phyloP scores from a whole-genome alignment of 2,113 vertebrate species.

The Oreochromis tanganicae region DNA sequence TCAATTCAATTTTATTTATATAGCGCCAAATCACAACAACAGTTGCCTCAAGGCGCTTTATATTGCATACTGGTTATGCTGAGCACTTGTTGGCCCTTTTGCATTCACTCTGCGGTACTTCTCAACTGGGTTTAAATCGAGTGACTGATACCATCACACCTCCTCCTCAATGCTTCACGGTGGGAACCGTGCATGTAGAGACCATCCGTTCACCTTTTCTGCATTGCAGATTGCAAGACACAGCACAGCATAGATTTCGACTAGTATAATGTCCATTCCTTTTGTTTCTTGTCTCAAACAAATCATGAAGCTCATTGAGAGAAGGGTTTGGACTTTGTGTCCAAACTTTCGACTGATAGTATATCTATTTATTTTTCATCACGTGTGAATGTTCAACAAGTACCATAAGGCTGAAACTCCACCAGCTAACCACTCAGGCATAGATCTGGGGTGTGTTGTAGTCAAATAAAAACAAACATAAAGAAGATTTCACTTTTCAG shows the following conservation, averaged over 20 bases:
- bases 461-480: neutral
- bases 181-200: neutral
- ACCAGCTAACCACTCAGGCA: neutral
- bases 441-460: neutral
- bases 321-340: neutral
- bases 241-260: neutral
- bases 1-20: too few relatives aligned
- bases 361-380: neutral
- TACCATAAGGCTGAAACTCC: neutral
- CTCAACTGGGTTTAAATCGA: neutral
- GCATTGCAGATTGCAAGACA: neutral
- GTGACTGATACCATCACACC: neutral
- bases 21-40: too few relatives aligned
- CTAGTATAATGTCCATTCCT: neutral
- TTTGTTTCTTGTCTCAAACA: neutral
- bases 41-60: too few relatives aligned
- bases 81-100: neutral
- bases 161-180: neutral
- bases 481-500: neutral
- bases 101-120: neutral
- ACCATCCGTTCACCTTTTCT: neutral
- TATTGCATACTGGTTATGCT: neutral
- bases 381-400: neutral
- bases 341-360: neutral
- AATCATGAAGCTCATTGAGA: neutral